Base-by-base conservation (phyloP, 2,113 vertebrate species). In the Bufo bufo region DNA sequence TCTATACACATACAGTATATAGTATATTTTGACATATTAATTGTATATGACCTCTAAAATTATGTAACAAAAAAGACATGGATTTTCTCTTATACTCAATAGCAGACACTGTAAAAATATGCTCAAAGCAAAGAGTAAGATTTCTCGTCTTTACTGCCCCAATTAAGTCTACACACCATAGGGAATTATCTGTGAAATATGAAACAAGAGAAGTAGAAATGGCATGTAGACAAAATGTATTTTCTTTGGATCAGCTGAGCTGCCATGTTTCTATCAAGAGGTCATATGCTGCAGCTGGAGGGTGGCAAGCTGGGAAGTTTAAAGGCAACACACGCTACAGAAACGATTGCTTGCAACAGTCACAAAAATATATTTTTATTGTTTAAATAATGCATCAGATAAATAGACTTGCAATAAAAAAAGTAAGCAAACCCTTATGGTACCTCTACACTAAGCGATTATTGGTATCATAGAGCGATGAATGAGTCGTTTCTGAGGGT, bases 171-270 rank as follows among this genome's bases (percentile, higher is more conserved):
- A 33, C 49, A 82, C 17, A 20, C 69, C 69, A 45, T 69, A 17
- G 23, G 84, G 84, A 59, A 50, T 85, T 77, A 72, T 85, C 43
- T 54, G n/a, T 71, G 50, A 84, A 84, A 77, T 77, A 77, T 59
- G 72, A 77, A 85, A 85, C 84, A 77, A 77, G 72, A 85, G 72
- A 85, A 58, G 84, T 75, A 85, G 56, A 77, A 77, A 77, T 58
- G 65, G 63, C 66, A 85, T 58, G 83, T 58, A 85, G 49, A 85
- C 10, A 58, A 61, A 63, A 85, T 77, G 72, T 85, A 77, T 85
- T 85, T 85, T 85, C 71, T 85, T 74, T 75, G 84, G 84, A 74
- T 77, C 54, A 85, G 54, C 54, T 74, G 50, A 74, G 52, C n/a
- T 74, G 83, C 83, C 83, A 85, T 74, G 69, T 85, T 74, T 85